Conservation (phyloP, 1,140 invertebrate species). For the Potamilus streckersoni region DNA sequence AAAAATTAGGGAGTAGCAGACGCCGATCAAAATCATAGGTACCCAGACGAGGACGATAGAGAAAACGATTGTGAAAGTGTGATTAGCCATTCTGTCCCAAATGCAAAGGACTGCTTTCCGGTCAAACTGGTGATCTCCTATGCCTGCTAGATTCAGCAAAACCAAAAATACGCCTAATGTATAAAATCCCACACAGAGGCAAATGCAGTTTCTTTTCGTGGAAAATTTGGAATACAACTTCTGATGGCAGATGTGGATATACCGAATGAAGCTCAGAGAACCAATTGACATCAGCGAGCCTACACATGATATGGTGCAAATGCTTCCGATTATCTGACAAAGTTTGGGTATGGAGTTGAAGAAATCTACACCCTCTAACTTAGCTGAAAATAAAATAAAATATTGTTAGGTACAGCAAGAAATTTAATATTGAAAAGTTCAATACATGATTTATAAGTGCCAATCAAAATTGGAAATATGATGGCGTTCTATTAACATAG, state of each 20-base stretch:
- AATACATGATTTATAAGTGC: too few species aligned
- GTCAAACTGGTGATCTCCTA: conserved; percentile 55
- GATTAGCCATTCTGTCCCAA: conserved; percentile 56
- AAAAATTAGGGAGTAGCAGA: conserved; percentile 53
- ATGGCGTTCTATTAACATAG: too few species aligned
- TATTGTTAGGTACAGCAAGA: too few species aligned
- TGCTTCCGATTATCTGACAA: conserved; percentile 48
- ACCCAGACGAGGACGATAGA: conserved; percentile 46
- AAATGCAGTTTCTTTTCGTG: conserved; percentile 37
- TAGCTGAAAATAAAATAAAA: conserved; percentile 33
- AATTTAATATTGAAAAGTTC: too few species aligned
- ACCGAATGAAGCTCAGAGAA: conserved; percentile 53
- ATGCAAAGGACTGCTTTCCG: conserved; percentile 55
- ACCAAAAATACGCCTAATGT: conserved; percentile 38
- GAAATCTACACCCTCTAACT: conserved; percentile 46
- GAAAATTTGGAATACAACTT: conserved; percentile 47
- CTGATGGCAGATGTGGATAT: conserved; percentile 53
- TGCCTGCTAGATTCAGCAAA: conserved; percentile 41
- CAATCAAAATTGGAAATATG: too few species aligned
- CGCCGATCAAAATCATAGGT: conserved; percentile 43
- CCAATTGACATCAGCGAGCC: conserved; percentile 53
- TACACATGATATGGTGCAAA: conserved; percentile 53
- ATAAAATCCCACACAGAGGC: conserved; percentile 40
- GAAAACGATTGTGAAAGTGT: conserved; percentile 53
- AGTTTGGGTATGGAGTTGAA: conserved; percentile 48